phyloP scores from a whole-genome alignment of 1,140 invertebrate species.

The Drosophila parvula region DNA sequence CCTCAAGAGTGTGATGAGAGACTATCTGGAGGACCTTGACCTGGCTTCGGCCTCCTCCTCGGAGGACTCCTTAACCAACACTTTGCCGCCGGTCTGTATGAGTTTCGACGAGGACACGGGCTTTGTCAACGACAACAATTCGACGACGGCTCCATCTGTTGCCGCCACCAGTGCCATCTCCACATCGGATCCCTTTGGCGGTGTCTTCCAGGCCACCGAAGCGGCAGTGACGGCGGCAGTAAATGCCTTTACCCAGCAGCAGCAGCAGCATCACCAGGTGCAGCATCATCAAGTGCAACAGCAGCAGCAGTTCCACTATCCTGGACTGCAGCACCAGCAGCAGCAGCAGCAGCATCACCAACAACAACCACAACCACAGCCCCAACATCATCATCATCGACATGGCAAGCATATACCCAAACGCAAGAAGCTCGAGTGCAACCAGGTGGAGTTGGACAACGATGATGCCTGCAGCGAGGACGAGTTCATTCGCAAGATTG shows the following conservation, averaged over 20 bases:
- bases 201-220: conserved; percentile 55
- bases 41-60: conserved; percentile 37
- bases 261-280: conserved; percentile 36
- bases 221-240: conserved; percentile 33
- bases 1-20: conserved; percentile 56
- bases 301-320: conserved; percentile 49
- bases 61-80: conserved; percentile 32
- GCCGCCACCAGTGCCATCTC: not conserved
- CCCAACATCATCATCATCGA: conserved; percentile 16
- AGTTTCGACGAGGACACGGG: conserved; percentile 64
- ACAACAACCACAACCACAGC: conserved; percentile 23
- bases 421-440: conserved; percentile 87
- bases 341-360: conserved; percentile 24
- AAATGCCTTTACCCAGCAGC: conserved; percentile 36
- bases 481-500: conserved; percentile 81
- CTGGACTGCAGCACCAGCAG: conserved; percentile 30
- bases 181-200: conserved; percentile 50
- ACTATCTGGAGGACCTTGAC: conserved; percentile 69
- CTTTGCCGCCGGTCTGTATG: conserved; percentile 21
- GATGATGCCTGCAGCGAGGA: conserved; percentile 87
- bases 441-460: conserved; percentile 86
- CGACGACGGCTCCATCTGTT: not conserved
- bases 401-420: conserved; percentile 83
- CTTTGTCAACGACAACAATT: conserved; percentile 62
- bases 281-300: conserved; percentile 15